Evolutionary conservation across 1,140 invertebrate species (phyloP).

Genomic region (Melipona quadrifasciata): DNA sequence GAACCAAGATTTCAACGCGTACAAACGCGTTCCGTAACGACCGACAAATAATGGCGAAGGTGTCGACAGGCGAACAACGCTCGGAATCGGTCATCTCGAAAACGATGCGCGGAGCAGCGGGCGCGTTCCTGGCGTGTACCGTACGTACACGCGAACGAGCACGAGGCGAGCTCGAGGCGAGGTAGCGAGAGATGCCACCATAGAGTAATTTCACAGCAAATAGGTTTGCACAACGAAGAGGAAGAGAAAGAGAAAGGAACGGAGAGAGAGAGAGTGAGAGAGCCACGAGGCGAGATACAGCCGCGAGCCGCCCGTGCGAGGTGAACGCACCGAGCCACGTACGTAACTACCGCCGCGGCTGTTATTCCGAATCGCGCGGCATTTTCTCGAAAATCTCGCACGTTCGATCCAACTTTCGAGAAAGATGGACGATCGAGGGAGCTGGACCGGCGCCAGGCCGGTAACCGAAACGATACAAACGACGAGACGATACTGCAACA

Average conservation of each 20-base stretch:
- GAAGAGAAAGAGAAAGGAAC: background rate
- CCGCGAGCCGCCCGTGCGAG: slow-evolving; percentile 48
- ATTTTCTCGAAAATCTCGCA: background rate
- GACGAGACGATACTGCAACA: slow-evolving; percentile 68
- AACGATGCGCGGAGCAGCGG: slow-evolving; percentile 31
- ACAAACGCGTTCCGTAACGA: slow-evolving; percentile 34
- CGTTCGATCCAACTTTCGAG: background rate
- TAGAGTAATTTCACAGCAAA: slow-evolving; percentile 68
- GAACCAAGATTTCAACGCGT: background rate
- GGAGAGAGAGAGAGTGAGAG: background rate
- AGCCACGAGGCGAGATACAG: slow-evolving; percentile 57
- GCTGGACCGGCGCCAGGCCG: background rate
- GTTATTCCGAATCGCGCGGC: slow-evolving; percentile 64
- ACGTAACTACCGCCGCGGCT: slow-evolving; percentile 39
- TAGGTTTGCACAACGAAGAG: slow-evolving; percentile 63
- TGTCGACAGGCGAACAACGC: background rate
- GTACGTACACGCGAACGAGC: slow-evolving; percentile 48
- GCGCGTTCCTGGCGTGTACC: slow-evolving; percentile 29
- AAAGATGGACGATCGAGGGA: background rate
- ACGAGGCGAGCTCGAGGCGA: slow-evolving; percentile 59
- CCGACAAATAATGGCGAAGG: slow-evolving; percentile 12
- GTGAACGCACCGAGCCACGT: slow-evolving; percentile 60
- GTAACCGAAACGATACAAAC: slow-evolving; percentile 51
- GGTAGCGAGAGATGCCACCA: slow-evolving; percentile 66
- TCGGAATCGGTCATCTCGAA: slow-evolving; percentile 50